Percentiles rank a stretch among this genome's conserved stretches.
Evolutionary conservation across 2,113 vertebrate species (phyloP).

Genomic region (Solea senegalensis): DNA sequence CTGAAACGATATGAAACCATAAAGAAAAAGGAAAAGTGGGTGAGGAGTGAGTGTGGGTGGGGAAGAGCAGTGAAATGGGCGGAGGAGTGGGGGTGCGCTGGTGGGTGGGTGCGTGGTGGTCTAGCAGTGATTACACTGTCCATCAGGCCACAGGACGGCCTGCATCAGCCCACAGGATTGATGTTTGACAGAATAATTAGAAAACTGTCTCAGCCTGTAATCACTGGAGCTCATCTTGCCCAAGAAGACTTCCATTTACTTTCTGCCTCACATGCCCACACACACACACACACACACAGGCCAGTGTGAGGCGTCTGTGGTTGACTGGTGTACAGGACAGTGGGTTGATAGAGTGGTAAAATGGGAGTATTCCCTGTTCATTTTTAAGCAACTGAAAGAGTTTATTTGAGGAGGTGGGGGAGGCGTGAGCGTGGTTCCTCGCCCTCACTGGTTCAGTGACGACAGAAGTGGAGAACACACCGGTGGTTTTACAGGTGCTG

Average conservation of each 20-base stretch:
- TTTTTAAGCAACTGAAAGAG: constrained; percentile 81
- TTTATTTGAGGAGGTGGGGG: constrained; percentile 73
- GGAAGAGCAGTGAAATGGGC: constrained; percentile 48
- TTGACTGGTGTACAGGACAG: constrained; percentile 64
- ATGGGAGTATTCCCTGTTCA: constrained; percentile 85
- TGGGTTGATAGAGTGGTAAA: constrained; percentile 69
- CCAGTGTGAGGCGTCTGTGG: constrained; percentile 40
- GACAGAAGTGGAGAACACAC: constrained; percentile 32
- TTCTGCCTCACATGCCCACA: constrained; percentile 44
- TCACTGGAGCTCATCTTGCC: constrained; percentile 86
- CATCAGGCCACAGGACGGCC: constrained; percentile 87
- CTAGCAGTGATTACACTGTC: constrained; percentile 94
- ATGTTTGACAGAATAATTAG: constrained; percentile 99
- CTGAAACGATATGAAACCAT: constrained; percentile 36
- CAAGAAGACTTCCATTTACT: constrained; percentile 77
- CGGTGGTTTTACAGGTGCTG: constrained; percentile 47
- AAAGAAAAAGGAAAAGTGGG: constrained; percentile 39
- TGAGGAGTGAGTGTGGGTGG: constrained; percentile 17
- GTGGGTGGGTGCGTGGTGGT: constrained; percentile 29
- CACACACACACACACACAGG: constrained; percentile 15
- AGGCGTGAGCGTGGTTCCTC: constrained; percentile 66
- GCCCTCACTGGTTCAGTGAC: constrained; percentile 58
- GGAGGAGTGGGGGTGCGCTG: constrained; percentile 22
- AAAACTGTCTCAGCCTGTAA: constrained; percentile 96
- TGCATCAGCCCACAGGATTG: constrained; percentile 89